These are phyloP conservation scores for Protonemura montana DNA, from an alignment of 2,888 invertebrate genomes.

Conservation along the genomic window DNA sequence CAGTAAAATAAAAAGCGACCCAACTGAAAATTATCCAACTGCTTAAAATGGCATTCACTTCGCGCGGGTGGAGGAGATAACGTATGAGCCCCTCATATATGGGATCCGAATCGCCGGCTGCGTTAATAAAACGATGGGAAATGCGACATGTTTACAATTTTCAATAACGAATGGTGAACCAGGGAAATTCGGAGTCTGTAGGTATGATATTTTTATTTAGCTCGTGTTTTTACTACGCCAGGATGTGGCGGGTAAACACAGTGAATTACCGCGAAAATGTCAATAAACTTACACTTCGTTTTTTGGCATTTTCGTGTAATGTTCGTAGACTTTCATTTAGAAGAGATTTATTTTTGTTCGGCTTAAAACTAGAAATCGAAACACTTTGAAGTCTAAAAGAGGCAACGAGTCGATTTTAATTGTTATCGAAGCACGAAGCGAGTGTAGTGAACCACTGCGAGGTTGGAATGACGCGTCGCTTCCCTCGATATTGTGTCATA, in stretches of 20 bases:
- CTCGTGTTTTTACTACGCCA: background rate
- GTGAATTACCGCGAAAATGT: no score
- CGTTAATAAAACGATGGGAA: background rate
- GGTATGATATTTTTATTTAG: background rate
- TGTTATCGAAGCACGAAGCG: background rate
- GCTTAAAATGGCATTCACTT: conserved; percentile 7
- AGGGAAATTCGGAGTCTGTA: background rate
- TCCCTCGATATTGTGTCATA: background rate
- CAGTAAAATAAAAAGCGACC: background rate
- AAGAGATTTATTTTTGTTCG: no score
- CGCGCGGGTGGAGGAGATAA: background rate
- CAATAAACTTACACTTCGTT: no score
- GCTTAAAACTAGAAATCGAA: background rate
- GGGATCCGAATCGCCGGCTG: background rate
- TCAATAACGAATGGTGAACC: background rate
- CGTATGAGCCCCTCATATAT: background rate
- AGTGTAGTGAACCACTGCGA: background rate
- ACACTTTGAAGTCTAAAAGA: background rate
- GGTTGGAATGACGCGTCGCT: background rate
- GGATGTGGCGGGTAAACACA: no score
- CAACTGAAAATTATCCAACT: conserved; percentile 12
- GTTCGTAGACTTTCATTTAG: no score
- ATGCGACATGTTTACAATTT: background rate
- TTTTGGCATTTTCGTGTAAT: no score
- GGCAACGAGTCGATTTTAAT: background rate